Percentiles rank a stretch among this genome's conserved stretches.
Evolutionary conservation across 2,888 invertebrate species (phyloP).

Genomic region (Tipula lateralis): DNA sequence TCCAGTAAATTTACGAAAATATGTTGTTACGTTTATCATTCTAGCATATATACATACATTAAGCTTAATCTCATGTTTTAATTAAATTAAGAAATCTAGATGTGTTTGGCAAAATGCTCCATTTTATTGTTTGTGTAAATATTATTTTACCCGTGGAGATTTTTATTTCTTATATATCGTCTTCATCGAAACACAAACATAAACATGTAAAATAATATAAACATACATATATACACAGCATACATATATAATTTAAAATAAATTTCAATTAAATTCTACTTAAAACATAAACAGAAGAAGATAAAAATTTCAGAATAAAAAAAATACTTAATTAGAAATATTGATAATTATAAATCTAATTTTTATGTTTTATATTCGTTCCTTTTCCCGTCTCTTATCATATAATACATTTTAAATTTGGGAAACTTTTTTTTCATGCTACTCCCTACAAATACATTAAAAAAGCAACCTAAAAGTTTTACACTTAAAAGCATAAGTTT

Average conservation of each 20-base stretch:
- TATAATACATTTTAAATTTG: neutral
- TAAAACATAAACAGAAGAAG: slow-evolving; percentile 2
- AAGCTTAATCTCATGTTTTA: neutral
- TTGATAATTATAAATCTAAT: neutral
- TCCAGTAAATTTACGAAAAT: too few relatives aligned
- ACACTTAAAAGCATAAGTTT: neutral
- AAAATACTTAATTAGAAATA: neutral
- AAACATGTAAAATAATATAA: neutral
- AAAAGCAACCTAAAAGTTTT: neutral
- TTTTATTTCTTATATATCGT: neutral
- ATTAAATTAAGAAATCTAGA: neutral
- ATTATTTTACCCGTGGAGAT: neutral
- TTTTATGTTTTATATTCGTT: neutral
- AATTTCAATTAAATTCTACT: slow-evolving; percentile 13
- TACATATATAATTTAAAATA: neutral
- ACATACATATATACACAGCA: neutral
- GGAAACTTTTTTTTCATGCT: neutral
- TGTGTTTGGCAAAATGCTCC: neutral
- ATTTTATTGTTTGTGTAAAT: neutral
- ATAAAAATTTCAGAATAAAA: neutral
- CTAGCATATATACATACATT: too few relatives aligned
- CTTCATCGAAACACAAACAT: neutral
- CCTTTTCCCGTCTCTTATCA: neutral
- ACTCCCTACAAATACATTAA: neutral
- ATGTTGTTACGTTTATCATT: too few relatives aligned